Percentiles rank a stretch among this genome's conserved stretches.
phyloP scores from a whole-genome alignment of 1,140 invertebrate genomes.

The Rhagoletis zephyria region DNA sequence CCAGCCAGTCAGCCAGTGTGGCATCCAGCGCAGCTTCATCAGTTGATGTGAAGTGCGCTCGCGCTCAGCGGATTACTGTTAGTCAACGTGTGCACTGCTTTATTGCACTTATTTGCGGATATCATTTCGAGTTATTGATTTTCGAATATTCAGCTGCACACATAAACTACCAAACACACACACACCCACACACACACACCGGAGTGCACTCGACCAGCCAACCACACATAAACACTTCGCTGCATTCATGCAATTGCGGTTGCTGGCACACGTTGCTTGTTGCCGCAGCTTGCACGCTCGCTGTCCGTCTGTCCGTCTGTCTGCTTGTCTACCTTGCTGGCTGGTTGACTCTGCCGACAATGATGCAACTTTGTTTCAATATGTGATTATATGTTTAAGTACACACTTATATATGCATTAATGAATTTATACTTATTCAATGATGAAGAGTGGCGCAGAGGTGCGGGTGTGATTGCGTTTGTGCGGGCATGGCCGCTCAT shows the following conservation, averaged over 20 bases:
- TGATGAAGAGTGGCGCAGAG: background rate
- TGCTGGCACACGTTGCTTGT: background rate
- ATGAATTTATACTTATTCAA: background rate
- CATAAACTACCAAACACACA: too few species aligned
- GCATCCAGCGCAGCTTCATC: slow-evolving; percentile 7
- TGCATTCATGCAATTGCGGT: slow-evolving; percentile 24
- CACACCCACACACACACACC: background rate
- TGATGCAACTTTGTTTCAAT: slow-evolving; percentile 39
- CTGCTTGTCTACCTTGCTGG: background rate
- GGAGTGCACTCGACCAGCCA: too few species aligned
- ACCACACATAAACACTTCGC: too few species aligned
- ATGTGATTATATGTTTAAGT: slow-evolving; percentile 26
- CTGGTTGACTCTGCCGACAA: background rate
- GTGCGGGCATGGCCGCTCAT: background rate
- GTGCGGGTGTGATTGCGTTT: background rate
- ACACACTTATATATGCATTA: slow-evolving; percentile 24
- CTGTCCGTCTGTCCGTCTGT: background rate
- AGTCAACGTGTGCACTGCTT: slow-evolving; percentile 19
- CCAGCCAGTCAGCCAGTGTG: background rate
- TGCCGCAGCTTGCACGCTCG: background rate
- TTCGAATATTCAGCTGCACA: slow-evolving; percentile 20
- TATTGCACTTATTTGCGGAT: slow-evolving; percentile 45
- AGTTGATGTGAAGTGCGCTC: slow-evolving; percentile 20
- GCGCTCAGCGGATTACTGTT: background rate
- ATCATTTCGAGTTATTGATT: slow-evolving; percentile 50